Evolutionary conservation across 2,797 vertebrate genomes (phyloP).

Genomic region (Chanos chanos): DNA sequence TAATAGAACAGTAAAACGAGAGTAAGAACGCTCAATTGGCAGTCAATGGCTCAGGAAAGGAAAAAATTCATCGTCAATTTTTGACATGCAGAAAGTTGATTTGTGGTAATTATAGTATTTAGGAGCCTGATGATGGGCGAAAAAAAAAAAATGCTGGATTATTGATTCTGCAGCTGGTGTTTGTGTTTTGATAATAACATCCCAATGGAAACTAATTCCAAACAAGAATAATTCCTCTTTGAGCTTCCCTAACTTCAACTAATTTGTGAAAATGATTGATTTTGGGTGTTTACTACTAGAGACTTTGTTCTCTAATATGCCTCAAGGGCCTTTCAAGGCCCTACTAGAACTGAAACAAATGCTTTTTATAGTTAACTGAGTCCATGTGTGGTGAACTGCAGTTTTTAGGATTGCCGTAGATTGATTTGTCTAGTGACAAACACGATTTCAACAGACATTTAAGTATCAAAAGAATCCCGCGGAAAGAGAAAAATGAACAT

Average conservation of each 20-base stretch:
- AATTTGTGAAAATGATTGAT: slow-evolving; percentile 9
- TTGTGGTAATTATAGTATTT: no score
- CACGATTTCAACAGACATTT: neutral
- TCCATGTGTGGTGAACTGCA: neutral
- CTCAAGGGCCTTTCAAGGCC: neutral
- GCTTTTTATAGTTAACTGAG: neutral
- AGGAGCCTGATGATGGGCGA: no score
- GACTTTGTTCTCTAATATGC: slow-evolving; percentile 4
- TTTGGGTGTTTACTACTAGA: neutral
- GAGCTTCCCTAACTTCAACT: neutral
- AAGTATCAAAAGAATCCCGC: no score
- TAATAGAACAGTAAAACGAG: no score
- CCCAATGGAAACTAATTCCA: no score
- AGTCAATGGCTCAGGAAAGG: no score
- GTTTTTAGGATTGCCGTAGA: neutral
- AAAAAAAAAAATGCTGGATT: no score
- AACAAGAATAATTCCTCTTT: neutral
- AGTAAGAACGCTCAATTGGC: no score
- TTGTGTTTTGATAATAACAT: neutral
- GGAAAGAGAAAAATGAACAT: no score
- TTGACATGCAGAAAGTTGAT: no score
- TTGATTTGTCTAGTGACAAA: neutral
- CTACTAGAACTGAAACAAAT: neutral
- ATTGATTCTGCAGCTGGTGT: no score
- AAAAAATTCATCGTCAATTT: no score